Evolutionary conservation across 2,797 vertebrate species (phyloP).

Genomic region (Falco cherrug): DNA sequence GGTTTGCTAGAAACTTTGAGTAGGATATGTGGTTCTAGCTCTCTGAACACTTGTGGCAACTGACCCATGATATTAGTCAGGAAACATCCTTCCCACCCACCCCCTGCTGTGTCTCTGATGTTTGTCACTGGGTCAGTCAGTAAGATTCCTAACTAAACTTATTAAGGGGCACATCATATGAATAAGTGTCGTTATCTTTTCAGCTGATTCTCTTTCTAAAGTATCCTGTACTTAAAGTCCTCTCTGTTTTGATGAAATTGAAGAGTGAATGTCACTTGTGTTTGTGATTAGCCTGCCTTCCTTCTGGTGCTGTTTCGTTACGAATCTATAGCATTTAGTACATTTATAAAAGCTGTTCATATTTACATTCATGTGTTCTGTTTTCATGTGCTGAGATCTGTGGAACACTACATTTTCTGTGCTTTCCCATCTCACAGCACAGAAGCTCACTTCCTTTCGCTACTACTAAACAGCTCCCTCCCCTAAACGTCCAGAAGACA

Average conservation of each 20-base stretch:
- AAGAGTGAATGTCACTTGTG: neutral
- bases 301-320: neutral
- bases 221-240: neutral
- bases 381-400: neutral
- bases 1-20: neutral
- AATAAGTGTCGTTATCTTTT: neutral
- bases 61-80: neutral
- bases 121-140: neutral
- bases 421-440: neutral
- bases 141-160: neutral
- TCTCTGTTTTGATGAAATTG: neutral
- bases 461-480: neutral
- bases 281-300: neutral
- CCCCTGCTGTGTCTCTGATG: accelerated
- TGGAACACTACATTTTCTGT: neutral
- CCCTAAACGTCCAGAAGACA: neutral
- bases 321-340: neutral
- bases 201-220: neutral
- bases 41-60: neutral
- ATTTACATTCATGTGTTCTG: neutral
- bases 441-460: neutral
- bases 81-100: neutral
- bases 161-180: neutral
- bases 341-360: neutral
- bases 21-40: neutral